Percentiles rank a stretch among this genome's conserved stretches.
phyloP scores from a whole-genome alignment of 2,113 vertebrate species.

The Nerophis ophidion region DNA sequence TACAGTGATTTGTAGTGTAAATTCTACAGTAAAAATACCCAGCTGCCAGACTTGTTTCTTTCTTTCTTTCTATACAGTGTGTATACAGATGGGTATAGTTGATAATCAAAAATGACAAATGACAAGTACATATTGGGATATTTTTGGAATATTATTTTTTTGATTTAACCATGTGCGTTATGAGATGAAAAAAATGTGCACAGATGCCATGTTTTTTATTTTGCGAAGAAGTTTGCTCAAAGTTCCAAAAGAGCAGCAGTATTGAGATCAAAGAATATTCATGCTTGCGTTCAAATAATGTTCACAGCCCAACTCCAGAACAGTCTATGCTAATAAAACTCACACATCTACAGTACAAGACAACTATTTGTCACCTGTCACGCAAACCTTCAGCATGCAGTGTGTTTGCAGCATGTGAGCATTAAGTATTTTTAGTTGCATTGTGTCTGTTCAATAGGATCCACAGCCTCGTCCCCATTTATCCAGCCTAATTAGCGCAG shows the following conservation, averaged over 20 bases:
- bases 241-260: neutral
- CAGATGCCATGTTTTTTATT: no score
- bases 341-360: neutral
- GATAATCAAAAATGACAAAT: no score
- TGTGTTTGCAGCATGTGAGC: conserved; percentile 12
- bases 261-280: neutral
- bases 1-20: no score
- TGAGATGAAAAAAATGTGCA: no score
- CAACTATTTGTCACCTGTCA: conserved; percentile 7
- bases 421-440: conserved; percentile 50
- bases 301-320: neutral
- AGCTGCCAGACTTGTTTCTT: no score
- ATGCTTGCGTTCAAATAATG: neutral
- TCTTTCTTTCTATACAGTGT: no score
- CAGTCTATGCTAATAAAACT: neutral
- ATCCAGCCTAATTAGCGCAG: conserved; percentile 38
- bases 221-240: no score
- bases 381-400: conserved; percentile 12
- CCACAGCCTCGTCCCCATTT: conserved; percentile 30
- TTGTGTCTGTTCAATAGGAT: conserved; percentile 30
- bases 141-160: no score
- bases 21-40: no score
- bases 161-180: no score
- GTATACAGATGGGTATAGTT: no score
- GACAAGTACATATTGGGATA: no score